phyloP scores from a whole-genome alignment of 2,797 vertebrate species.

The Peromyscus nudipes region DNA sequence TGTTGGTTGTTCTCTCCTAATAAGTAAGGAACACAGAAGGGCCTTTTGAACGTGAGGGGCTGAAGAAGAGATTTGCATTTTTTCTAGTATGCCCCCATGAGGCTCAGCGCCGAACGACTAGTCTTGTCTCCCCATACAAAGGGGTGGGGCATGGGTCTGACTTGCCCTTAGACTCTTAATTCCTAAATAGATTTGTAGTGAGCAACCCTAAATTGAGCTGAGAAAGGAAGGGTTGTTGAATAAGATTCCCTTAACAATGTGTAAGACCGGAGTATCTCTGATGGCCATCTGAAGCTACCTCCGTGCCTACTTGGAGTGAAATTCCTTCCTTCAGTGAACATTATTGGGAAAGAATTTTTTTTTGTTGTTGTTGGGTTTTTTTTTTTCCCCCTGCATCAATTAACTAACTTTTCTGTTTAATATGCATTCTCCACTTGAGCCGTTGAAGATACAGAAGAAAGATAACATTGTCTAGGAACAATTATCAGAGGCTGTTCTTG shows the following conservation, averaged over 20 bases:
- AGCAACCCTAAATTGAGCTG: neutral
- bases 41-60: neutral
- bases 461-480: slow-evolving; percentile 78
- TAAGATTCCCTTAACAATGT: neutral
- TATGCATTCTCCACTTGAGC: slow-evolving; percentile 50
- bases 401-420: slow-evolving; percentile 64
- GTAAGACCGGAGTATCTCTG: neutral
- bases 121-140: neutral
- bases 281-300: neutral
- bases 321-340: slow-evolving; percentile 56
- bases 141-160: neutral
- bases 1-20: neutral
- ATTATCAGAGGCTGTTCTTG: slow-evolving; percentile 60
- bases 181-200: neutral
- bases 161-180: neutral
- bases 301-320: slow-evolving; percentile 31
- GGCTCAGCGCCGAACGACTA: neutral
- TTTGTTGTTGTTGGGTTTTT: neutral
- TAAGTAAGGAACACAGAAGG: neutral
- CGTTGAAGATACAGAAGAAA: slow-evolving; percentile 77
- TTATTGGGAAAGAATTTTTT: slow-evolving; percentile 68
- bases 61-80: neutral
- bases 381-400: neutral
- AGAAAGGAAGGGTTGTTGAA: neutral
- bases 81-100: neutral